Percentiles rank a stretch among this genome's conserved stretches.
phyloP scores from a whole-genome alignment of 2,888 invertebrate genomes.

The Parochlus steinenii region DNA sequence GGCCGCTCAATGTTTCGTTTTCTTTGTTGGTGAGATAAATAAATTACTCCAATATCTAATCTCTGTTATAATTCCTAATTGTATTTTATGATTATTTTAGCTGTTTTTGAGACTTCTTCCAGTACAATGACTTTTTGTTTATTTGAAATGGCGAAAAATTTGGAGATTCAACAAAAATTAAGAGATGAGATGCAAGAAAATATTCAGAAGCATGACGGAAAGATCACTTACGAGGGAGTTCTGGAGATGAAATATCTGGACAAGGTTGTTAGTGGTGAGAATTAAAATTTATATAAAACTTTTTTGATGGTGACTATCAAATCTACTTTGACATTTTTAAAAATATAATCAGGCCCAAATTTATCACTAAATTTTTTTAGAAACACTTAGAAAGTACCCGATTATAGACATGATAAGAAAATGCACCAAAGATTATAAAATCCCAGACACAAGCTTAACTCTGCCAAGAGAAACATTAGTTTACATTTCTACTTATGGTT shows the following conservation, averaged over 20 bases:
- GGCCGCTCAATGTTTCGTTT: background rate
- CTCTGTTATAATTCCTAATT: background rate
- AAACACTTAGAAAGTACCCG: slow-evolving; percentile 30
- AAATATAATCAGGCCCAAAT: no score
- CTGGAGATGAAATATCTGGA: slow-evolving; percentile 28
- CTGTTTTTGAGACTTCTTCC: slow-evolving; percentile 31
- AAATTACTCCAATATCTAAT: no score
- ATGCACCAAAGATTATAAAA: slow-evolving; percentile 27
- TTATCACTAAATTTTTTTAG: no score
- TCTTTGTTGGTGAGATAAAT: background rate
- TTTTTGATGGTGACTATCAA: background rate
- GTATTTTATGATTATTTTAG: slow-evolving; percentile 28
- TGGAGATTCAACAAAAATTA: slow-evolving; percentile 26
- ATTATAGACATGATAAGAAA: background rate
- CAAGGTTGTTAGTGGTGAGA: slow-evolving; percentile 23
- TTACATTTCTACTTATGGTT: slow-evolving; percentile 18
- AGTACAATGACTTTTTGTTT: slow-evolving; percentile 26
- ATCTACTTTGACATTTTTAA: no score
- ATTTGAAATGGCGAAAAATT: slow-evolving; percentile 26
- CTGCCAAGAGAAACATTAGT: slow-evolving; percentile 29
- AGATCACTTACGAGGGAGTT: slow-evolving; percentile 27
- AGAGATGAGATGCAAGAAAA: slow-evolving; percentile 22
- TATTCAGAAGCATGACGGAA: slow-evolving; percentile 20
- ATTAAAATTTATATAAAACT: background rate
- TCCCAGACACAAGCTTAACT: slow-evolving; percentile 27